phyloP scores from a whole-genome alignment of 2,888 invertebrate genomes.

The Creontiades dilutus region DNA sequence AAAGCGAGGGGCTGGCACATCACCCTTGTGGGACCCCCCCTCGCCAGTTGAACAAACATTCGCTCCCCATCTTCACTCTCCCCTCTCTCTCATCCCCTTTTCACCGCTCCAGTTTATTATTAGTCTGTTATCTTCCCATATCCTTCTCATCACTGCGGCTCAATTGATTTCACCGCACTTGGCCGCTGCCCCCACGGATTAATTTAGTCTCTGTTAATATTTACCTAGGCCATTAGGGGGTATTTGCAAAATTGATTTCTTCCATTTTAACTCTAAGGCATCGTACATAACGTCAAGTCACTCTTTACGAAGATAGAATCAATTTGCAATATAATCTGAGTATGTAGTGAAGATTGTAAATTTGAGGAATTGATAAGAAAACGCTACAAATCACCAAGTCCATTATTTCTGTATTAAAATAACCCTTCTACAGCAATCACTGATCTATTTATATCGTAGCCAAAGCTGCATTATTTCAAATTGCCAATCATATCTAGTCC shows the following conservation, averaged over 20 bases:
- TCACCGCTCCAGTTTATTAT: conserved; percentile 66
- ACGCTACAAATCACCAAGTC: too few species aligned
- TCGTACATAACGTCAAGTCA: too few species aligned
- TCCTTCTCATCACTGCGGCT: conserved; percentile 57
- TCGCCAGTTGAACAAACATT: conserved; percentile 70
- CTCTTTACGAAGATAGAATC: too few species aligned
- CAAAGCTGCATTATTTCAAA: too few species aligned
- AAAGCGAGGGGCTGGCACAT: conserved; percentile 37
- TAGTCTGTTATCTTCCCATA: conserved; percentile 70
- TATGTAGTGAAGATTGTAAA: too few species aligned
- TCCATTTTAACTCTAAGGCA: background rate
- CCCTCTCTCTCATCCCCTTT: background rate
- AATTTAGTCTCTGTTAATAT: conserved; percentile 43
- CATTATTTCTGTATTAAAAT: too few species aligned
- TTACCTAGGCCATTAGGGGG: conserved; percentile 14
- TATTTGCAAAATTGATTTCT: background rate
- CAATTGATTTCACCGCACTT: conserved; percentile 59
- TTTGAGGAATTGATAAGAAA: too few species aligned
- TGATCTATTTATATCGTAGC: too few species aligned
- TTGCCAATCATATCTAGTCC: too few species aligned
- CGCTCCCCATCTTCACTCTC: conserved; percentile 52
- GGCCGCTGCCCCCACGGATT: conserved; percentile 27
- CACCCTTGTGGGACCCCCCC: conserved; percentile 38
- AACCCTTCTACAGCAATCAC: too few species aligned
- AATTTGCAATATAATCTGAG: too few species aligned